phyloP scores from a whole-genome alignment of 1,140 invertebrate species.

The Temnothorax longispinosus region DNA sequence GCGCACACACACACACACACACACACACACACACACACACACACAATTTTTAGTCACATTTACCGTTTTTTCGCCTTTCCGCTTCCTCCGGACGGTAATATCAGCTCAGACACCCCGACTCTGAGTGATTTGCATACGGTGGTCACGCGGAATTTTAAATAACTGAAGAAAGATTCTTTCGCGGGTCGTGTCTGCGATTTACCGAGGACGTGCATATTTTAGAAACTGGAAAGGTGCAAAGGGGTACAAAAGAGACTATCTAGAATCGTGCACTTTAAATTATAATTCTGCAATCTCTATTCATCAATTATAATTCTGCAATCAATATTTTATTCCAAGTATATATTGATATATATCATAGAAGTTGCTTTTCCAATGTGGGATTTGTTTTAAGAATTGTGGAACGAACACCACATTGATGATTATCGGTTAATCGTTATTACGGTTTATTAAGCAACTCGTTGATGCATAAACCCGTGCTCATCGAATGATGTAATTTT shows the following conservation, averaged over 20 bases:
- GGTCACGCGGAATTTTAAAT: constrained; percentile 75
- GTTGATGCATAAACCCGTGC: constrained; percentile 35
- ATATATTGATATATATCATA: constrained; percentile 3
- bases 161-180: constrained; percentile 67
- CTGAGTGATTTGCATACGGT: constrained; percentile 69
- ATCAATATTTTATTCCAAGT: not conserved
- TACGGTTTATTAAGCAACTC: constrained; percentile 39
- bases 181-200: constrained; percentile 54
- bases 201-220: constrained; percentile 48
- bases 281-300: not conserved
- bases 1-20: not conserved
- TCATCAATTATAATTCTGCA: constrained; percentile 14
- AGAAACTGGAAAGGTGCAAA: constrained; percentile 1
- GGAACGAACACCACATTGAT: not conserved
- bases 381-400: constrained; percentile 30
- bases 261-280: constrained; percentile 22
- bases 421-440: constrained; percentile 50
- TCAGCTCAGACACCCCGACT: constrained; percentile 55
- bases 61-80: not conserved
- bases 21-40: too few species aligned
- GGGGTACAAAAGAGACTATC: constrained; percentile 16
- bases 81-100: constrained; percentile 20
- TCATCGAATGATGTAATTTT: constrained; percentile 52
- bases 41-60: not conserved
- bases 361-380: not conserved